Conservation (phyloP, 2,888 invertebrate species). For the Chymomyza amoena region DNA sequence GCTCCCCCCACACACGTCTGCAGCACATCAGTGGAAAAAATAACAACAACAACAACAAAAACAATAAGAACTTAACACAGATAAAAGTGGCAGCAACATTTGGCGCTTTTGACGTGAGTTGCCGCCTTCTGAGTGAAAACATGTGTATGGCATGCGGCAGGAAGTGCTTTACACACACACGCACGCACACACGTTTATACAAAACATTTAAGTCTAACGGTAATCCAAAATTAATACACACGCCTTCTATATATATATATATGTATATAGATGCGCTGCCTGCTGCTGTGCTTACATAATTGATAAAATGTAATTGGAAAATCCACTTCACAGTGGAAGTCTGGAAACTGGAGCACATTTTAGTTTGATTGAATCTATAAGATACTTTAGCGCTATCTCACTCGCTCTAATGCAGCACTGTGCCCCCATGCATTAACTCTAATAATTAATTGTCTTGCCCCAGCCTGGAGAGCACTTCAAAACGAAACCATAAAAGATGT, state of each 20-base stretch:
- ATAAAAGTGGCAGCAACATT: conserved; percentile 41
- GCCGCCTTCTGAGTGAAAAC: conserved; percentile 20
- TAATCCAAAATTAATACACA: conserved; percentile 46
- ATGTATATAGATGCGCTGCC: background rate
- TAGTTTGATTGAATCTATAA: conserved; percentile 30
- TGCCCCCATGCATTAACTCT: background rate
- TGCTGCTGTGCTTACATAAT: conserved; percentile 31
- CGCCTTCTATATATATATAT: background rate
- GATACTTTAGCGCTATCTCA: background rate
- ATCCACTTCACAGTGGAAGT: conserved; percentile 32
- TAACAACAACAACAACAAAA: background rate
- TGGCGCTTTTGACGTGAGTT: conserved; percentile 17
- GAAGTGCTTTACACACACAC: conserved; percentile 26
- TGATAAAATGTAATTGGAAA: conserved; percentile 52
- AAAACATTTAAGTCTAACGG: background rate
- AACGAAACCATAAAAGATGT: background rate
- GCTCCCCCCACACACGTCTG: background rate
- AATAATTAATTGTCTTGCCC: conserved; percentile 8
- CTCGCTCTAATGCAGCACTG: background rate
- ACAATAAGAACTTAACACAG: conserved; percentile 32
- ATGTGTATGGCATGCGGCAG: conserved; percentile 49
- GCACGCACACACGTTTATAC: background rate
- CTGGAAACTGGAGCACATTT: conserved; percentile 19
- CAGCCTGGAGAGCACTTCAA: conserved; percentile 33
- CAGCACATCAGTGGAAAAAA: background rate